Evolutionary conservation across 2,797 vertebrate genomes (phyloP), one percentile per base, ranked within the genome.

Genomic region (Galago senegalensis): DNA sequence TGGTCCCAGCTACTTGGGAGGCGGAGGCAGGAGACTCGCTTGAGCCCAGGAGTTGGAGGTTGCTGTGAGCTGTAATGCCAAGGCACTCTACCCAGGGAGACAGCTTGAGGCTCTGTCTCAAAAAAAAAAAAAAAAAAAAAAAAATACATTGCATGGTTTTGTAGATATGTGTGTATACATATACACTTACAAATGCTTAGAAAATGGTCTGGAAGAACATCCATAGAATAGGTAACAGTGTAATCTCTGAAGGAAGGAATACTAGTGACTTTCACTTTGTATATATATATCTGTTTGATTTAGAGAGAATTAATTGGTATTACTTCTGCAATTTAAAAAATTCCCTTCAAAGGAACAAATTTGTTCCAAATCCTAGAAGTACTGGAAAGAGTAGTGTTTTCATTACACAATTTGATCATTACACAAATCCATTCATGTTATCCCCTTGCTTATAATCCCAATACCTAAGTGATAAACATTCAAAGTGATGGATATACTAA

Each of bases 291-390:
- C 73, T 83, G 37, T 72, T 79, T 95, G 65, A 92, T 63, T 84
- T 72, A 91, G 60, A 60, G 61, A 86, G 17, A 84, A 80, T 73
- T 29, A 73, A 43, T 23, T 91, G n/a, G 7, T 46, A 49, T 79
- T 75, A 92, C 63, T 88, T 95, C 12, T 40, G 9, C 9, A 83
- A 91, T 77, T 95, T 12, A 69, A 90, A 94, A 87, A 60, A 72
- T 67, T 79, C 46, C 58, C 61, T 82, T 96, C 72, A 94, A 90
- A 88, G 72, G 77, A 69, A 92, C 13, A 61, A 56, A 86, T 72
- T 46, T 92, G 65, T 75, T 87, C 37, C 79, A 84, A 84, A 84
- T 13, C 53, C 31, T 65, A 89, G n/a, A 93, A 92, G 76, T 58
- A 77, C 4, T 81, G 20, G 60, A 84, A 73, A 80, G 16, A 95